Evolutionary conservation across 2,797 vertebrate species (phyloP), one percentile per base, ranked within the genome.

Genomic region (Columba guinea): DNA sequence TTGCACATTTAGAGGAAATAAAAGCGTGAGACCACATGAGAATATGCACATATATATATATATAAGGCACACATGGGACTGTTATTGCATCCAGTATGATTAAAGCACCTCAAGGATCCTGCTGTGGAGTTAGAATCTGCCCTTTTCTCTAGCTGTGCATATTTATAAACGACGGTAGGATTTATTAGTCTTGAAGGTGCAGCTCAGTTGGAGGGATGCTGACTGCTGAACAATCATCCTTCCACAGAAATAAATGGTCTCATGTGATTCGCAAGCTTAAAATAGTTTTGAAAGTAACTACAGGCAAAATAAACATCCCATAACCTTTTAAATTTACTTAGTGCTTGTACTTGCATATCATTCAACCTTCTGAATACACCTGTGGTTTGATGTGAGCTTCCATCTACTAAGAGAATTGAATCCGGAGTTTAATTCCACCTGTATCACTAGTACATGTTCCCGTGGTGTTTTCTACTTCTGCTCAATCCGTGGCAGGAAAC

Each of bases 391-490:
- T 51, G 46, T 34, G 56, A 86, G 3, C 53, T 53, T 26, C 6
- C 17, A 23, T 53, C 11, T 56, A n/a, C 53, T 44, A 41, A 4
- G 18, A 30, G 30, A 19, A 20, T 80, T 52, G 21, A 53, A 79
- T 22, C n/a, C 67, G 23, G 23, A 16, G 5, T 26, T 71, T 52
- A 9, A 4, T 58, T 49, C 62, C 67, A 5, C 58, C 12, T 56
- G 13, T 37, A 0, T 41, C 0, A 1, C 53, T 28, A 1, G 2
- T 12, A 6, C 3, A 0, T 20, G 11, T 65, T 58, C 26, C 48
- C 4, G 2, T 15, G 37, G 22, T n/a, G 27, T 21, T 56, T 77
- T 53, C 39, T 86, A 14, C 28, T 46, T 59, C 32, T 20, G 41
- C 58, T 58, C 27, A 6, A 0, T n/a, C n/a, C 44, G 1, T 24